Base-by-base conservation (phyloP, 2,797 vertebrate species). In the Podarcis lilfordi region DNA sequence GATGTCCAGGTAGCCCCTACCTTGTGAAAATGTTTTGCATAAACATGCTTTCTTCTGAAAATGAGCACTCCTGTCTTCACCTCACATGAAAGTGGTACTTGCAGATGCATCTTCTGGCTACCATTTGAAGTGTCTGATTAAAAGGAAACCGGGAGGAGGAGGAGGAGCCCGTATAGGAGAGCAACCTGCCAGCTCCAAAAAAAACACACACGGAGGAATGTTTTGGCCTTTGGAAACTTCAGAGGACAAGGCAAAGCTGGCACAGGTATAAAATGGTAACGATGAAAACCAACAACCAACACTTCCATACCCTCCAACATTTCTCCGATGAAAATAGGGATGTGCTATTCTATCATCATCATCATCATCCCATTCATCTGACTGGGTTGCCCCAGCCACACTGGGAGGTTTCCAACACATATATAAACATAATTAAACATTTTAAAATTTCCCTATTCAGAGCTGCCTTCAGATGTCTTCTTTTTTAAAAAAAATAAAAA, bases 101-200 rank as follows among this genome's bases (percentile, higher is more conserved):
- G 68, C 92, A 91, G 93, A 83, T 89, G 90, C 78, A 78, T 93
- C 95, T 95, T 93, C 35, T 0, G 94, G 91, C 86, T 35, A 88
- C 92, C 92, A 94, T 89, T 94, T 94, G 95, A 96, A 95, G 94
- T 89, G 80, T 84, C 86, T 93, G 93, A 96, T 95, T 95, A 94
- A 95, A 95, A 94, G 90, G 78, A 89, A 90, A 91, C 8, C 8
- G 37, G 45, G 75, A 92, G 90, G 88, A 80, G 90, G 88, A 80
- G 91, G 72, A 23, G 71, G 71, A 15, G 37, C 89, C 8, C 1
- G 50, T 6, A 25, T 1, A 0, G 92, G 85, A 82, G 86, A 75
- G 17, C 77, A 7, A 82, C 88, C 82, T 89, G 3, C 71, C 3
- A 2, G 17, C 4, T 6, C 0, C 5, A 75, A 66, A 6, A 0